phyloP scores from a whole-genome alignment of 2,113 vertebrate genomes.

The Pagrus major region DNA sequence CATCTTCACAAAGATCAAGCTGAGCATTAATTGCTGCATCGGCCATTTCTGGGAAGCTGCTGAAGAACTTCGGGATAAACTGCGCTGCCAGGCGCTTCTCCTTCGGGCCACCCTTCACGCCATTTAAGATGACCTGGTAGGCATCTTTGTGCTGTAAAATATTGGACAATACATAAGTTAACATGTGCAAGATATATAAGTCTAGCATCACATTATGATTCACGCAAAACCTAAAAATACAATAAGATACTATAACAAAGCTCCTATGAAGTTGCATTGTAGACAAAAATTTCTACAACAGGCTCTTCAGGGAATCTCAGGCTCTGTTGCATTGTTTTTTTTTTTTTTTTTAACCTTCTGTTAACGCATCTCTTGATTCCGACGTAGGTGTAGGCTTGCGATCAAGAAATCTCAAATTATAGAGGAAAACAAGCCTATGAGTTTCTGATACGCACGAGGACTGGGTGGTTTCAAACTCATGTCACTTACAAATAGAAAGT shows the following conservation, averaged over 20 bases:
- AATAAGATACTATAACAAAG: neutral
- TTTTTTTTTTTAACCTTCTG: no score
- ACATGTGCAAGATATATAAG: neutral
- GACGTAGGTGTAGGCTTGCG: no score
- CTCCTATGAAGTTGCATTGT: neutral
- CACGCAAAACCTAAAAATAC: neutral
- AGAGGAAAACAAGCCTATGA: neutral
- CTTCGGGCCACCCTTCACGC: conserved; percentile 97
- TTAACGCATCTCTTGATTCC: no score
- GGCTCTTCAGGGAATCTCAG: neutral
- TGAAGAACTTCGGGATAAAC: conserved; percentile 99
- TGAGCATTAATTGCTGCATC: conserved; percentile 98
- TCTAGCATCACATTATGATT: no score
- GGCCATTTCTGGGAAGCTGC: conserved; percentile 95
- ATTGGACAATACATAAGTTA: neutral
- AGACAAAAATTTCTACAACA: neutral
- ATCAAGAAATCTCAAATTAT: neutral
- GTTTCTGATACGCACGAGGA: neutral
- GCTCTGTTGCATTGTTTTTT: neutral
- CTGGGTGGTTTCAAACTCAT: no score
- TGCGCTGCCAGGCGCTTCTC: conserved; percentile 98
- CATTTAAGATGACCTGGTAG: conserved; percentile 94
- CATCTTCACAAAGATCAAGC: conserved; percentile 97
- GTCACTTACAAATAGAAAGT: neutral
- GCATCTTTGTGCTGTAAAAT: conserved; percentile 94